phyloP scores from a whole-genome alignment of 2,888 invertebrate genomes.

The Chironomus riparius region DNA sequence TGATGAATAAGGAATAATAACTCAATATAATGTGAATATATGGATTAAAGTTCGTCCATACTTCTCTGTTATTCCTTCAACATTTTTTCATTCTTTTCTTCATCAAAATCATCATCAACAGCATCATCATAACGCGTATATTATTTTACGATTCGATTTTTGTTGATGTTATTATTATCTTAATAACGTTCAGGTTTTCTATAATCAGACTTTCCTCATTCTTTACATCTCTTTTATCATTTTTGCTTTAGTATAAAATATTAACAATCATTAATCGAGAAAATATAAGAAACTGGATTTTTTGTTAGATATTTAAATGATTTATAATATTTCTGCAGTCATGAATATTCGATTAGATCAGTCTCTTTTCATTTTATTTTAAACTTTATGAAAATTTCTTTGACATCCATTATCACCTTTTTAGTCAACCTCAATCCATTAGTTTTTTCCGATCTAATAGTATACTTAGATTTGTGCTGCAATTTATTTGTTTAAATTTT shows the following conservation, averaged over 20 bases:
- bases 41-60: conserved; percentile 6
- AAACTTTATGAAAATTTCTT: no score
- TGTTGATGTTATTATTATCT: conserved; percentile 23
- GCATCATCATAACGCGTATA: neutral
- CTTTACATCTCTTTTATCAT: neutral
- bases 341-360: neutral
- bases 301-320: neutral
- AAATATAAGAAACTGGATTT: neutral
- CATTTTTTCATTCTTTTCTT: no score
- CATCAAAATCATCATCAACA: no score
- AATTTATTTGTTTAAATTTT: no score
- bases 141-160: conserved; percentile 14
- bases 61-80: no score
- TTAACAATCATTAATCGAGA: no score
- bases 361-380: no score
- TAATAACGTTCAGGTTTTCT: conserved; percentile 20
- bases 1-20: conserved; percentile 15
- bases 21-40: conserved; percentile 17
- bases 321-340: neutral
- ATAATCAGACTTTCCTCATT: neutral
- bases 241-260: neutral
- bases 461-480: no score
- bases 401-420: no score
- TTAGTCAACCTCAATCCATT: no score
- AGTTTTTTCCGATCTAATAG: no score